Evolutionary conservation across 2,888 invertebrate genomes (phyloP), one percentile per base, ranked within the genome.

Genomic region (Chesias legatella): DNA sequence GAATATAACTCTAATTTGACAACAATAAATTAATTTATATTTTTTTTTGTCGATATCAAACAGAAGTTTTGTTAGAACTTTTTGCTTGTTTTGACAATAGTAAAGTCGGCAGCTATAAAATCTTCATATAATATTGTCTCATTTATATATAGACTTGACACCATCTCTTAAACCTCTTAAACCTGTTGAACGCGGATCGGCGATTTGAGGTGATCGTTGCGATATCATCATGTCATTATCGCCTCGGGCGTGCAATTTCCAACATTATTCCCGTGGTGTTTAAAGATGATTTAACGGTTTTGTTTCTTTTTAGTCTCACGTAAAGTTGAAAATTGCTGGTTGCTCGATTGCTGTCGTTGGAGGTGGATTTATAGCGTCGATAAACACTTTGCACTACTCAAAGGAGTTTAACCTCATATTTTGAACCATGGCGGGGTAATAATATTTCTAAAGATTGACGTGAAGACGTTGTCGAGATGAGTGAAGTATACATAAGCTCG

Each of bases 171-270:
- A 2, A 11, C 25, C 33, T 20, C 22, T 10, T 22, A 21, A 49
- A 54, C 53, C 48, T 54, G 51, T 54, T 49, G 51, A 39, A 11
- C 29, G 29, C 10, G 25, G 39, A 68, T 65, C 63, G 64, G 57
- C 67, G 67, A 70, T 69, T 72, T 67, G 60, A 60, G 60, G 48
- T 54, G 65, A 74, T 73, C 63, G 59, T 17, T 17, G 3, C 67
- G 68, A 66, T 67, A 70, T 64, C 60, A 55, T 39, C 58, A 44
- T 34, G 63, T 66, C 63, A 72, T 73, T 75, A 75, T 67, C 71
- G 69, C 70, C 62, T 40, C 47, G 46, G 59, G 66, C 67, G 54
- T 52, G 63, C 67, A 70, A 76, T 77, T 74, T 72, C 64, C 60
- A 61, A 56, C 59, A 51, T 71, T 71, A 74, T 67, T 59, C 67